Conservation (phyloP, 2,888 invertebrate species). For the Deilephila porcellus region DNA sequence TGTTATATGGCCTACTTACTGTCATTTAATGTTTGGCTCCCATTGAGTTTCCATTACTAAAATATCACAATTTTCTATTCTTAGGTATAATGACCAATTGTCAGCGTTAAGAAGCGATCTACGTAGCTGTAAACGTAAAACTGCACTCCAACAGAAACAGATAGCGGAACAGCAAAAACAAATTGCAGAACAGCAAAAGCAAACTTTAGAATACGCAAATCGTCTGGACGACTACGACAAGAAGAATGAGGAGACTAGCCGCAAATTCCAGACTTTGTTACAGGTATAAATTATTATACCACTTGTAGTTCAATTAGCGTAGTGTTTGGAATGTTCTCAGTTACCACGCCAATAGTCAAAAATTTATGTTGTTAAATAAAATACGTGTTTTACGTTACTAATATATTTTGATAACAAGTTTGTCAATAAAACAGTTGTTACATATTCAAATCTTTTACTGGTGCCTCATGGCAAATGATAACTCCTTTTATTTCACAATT, state of each 20-base stretch:
- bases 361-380: neutral
- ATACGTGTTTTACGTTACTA: constrained; percentile 4
- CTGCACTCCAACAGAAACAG: constrained; percentile 93
- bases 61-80: neutral
- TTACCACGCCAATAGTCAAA: neutral
- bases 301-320: neutral
- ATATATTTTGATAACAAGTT: constrained; percentile 19
- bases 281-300: constrained; percentile 79
- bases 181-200: constrained; percentile 89
- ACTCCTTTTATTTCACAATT: constrained; percentile 1
- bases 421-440: constrained; percentile 20
- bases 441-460: constrained; percentile 27
- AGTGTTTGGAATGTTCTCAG: neutral
- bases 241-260: constrained; percentile 94
- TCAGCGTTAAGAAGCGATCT: constrained; percentile 91
- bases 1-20: no score
- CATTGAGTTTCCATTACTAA: no score
- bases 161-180: constrained; percentile 91
- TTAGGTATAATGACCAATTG: constrained; percentile 92
- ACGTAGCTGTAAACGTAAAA: constrained; percentile 91
- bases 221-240: constrained; percentile 95
- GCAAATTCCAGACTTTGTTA: constrained; percentile 94
- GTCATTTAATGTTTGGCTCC: no score
- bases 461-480: constrained; percentile 2
- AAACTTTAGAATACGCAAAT: constrained; percentile 91